phyloP scores from a whole-genome alignment of 2,113 vertebrate genomes.

The Bungarus multicinctus region DNA sequence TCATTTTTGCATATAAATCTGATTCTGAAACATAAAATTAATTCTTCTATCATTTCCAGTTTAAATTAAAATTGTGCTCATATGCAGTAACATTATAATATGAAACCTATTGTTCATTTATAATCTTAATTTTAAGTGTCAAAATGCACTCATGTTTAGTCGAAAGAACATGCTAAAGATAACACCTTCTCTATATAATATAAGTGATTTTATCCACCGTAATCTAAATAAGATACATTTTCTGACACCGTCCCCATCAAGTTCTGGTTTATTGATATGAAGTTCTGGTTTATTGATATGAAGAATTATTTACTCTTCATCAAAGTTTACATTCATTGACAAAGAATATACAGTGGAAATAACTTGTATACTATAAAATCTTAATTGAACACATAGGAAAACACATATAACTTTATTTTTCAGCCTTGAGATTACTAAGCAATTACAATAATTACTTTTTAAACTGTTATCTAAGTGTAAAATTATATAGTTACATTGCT shows the following conservation, averaged over 20 bases:
- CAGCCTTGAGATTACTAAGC: background rate
- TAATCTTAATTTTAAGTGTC: background rate
- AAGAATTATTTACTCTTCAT: slow-evolving; percentile 12
- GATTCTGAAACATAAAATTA: background rate
- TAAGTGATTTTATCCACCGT: background rate
- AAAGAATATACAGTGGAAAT: background rate
- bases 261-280: background rate
- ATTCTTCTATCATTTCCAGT: background rate
- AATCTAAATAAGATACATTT: background rate
- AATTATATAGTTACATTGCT: background rate
- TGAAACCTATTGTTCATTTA: background rate
- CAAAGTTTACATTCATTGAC: background rate
- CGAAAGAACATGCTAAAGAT: background rate
- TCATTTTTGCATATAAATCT: background rate
- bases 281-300: background rate
- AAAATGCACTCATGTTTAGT: background rate
- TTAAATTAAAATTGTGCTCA: background rate
- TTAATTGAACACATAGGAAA: background rate
- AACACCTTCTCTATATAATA: background rate
- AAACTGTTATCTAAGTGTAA: background rate
- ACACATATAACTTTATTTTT: background rate
- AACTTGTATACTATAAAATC: background rate
- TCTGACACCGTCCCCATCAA: background rate
- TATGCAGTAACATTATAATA: background rate
- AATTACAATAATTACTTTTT: background rate